Conservation (phyloP, 2,888 invertebrate species). For the Callyntrura guangdongensis region DNA sequence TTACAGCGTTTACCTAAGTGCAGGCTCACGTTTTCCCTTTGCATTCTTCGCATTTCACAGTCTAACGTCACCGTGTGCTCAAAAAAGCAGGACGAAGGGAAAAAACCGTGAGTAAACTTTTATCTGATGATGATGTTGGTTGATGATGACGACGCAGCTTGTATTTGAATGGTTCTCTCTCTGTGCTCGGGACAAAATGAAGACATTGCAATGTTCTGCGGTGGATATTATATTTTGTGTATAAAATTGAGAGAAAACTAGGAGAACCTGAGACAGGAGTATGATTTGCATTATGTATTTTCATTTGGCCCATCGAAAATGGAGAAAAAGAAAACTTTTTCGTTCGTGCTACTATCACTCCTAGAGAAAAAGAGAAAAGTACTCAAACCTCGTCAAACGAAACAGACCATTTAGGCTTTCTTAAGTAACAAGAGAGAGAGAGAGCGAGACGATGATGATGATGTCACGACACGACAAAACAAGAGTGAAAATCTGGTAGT, state of each 20-base stretch:
- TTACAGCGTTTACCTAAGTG: not conserved
- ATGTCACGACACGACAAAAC: conserved; percentile 30
- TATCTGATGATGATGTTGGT: conserved; percentile 13
- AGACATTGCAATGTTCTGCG: not conserved
- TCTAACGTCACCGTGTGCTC: not conserved
- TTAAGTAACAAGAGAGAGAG: not conserved
- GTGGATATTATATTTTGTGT: not conserved
- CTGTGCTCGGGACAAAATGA: conserved; percentile 3
- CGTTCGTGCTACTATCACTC: not conserved
- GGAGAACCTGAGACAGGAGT: not conserved
- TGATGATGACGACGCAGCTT: not conserved
- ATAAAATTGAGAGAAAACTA: not conserved
- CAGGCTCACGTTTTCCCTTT: not conserved
- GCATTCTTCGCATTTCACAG: not conserved
- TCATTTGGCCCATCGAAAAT: conserved; percentile 21
- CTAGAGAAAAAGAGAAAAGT: not conserved
- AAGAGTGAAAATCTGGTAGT: conserved; percentile 41
- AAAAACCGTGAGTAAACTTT: conserved; percentile 8
- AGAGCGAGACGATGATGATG: not conserved
- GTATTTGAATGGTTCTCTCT: not conserved
- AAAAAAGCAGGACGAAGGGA: not conserved
- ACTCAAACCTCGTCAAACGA: not conserved
- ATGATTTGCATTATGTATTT: conserved; percentile 52
- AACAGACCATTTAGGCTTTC: conserved; percentile 22
- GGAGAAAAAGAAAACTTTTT: not conserved